Conservation (phyloP, 2,797 vertebrate genomes). For the Ceryle rudis region DNA sequence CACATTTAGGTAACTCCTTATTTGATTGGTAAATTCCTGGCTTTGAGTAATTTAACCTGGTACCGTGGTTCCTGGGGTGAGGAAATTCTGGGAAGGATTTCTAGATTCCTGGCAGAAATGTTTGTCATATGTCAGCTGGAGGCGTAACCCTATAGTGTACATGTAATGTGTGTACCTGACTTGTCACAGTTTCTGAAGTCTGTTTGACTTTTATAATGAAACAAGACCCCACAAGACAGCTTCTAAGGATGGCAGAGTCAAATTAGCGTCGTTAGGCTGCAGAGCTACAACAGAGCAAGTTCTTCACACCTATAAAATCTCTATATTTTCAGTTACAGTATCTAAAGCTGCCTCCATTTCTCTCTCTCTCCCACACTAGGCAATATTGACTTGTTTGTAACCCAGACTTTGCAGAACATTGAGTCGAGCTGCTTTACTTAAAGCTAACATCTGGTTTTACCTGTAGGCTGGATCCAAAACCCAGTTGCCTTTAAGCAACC, state of each 20-base stretch:
- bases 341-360: neutral
- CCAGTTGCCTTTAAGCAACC: constrained; percentile 4
- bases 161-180: neutral
- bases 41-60: neutral
- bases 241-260: neutral
- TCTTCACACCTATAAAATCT: neutral
- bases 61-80: neutral
- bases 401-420: neutral
- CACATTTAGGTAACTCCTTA: neutral
- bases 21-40: neutral
- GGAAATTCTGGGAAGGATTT: neutral
- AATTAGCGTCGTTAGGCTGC: neutral
- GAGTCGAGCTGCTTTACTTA: neutral
- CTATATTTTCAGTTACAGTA: neutral
- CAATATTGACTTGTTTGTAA: neutral
- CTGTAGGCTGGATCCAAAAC: neutral
- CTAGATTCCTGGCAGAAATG: neutral
- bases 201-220: neutral
- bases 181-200: neutral
- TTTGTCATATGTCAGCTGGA: neutral
- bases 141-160: neutral
- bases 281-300: neutral
- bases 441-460: neutral
- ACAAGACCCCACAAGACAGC: neutral
- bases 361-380: neutral